A percentile compares a stretch with the other conserved stretches of the same genome.
These are phyloP conservation scores for Fragum whitleyi DNA, from an alignment of 2,888 invertebrate species.

Conservation along the genomic window DNA sequence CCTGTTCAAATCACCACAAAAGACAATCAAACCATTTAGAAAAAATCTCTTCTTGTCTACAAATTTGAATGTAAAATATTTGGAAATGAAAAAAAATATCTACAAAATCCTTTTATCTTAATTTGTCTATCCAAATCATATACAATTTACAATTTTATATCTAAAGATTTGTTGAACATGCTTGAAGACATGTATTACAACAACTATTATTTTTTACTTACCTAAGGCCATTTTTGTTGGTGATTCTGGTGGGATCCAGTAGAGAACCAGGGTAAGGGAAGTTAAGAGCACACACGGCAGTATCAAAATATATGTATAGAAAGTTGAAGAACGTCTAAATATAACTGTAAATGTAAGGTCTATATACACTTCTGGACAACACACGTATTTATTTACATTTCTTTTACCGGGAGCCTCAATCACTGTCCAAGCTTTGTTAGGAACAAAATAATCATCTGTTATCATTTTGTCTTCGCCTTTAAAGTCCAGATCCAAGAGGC, in stretches of 20 bases:
- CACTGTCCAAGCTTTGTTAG: conserved; percentile 85
- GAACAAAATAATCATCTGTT: conserved; percentile 80
- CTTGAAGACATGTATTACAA: too few species aligned
- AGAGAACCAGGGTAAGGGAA: conserved; percentile 84
- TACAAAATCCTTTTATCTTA: too few species aligned
- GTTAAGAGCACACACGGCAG: conserved; percentile 85
- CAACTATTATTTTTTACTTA: conserved; percentile 71
- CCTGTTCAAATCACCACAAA: too few species aligned
- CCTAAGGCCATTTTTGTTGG: conserved; percentile 85
- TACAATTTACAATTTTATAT: too few species aligned
- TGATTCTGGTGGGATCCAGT: conserved; percentile 86
- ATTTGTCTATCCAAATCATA: too few species aligned
- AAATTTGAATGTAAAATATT: too few species aligned
- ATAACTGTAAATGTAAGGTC: conserved; percentile 83
- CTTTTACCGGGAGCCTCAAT: conserved; percentile 78
- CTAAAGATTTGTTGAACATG: too few species aligned
- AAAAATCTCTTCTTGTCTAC: too few species aligned
- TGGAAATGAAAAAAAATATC: too few species aligned
- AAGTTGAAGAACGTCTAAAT: conserved; percentile 80
- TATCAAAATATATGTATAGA: conserved; percentile 85
- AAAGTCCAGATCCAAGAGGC: conserved; percentile 80
- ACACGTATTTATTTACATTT: conserved; percentile 77
- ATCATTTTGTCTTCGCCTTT: conserved; percentile 61
- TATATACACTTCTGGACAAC: conserved; percentile 82
- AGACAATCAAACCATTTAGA: too few species aligned